These are phyloP conservation scores for Gorsachius goisagi DNA, from an alignment of 2,113 vertebrate genomes.

Conservation along the genomic window DNA sequence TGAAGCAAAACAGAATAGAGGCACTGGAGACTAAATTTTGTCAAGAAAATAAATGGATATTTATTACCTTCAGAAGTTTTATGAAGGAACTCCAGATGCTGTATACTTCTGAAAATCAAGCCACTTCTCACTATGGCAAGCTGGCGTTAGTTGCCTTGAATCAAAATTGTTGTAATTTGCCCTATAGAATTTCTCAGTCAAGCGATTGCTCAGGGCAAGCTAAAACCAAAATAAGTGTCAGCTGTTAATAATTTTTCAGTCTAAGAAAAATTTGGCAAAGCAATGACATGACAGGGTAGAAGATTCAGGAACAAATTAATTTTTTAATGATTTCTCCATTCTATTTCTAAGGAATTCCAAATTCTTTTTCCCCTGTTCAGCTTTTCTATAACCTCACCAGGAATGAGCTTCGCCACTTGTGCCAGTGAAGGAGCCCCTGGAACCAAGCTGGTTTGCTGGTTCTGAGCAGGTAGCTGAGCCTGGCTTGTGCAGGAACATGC, in stretches of 20 bases:
- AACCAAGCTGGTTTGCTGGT: not conserved
- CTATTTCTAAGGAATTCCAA: not conserved
- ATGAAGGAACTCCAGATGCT: not conserved
- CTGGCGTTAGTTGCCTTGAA: not conserved
- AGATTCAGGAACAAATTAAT: not conserved
- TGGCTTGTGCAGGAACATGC: not conserved
- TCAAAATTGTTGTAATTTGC: not conserved
- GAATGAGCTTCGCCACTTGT: not conserved
- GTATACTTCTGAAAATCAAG: not conserved
- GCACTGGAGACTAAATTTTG: not conserved
- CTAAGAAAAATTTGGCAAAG: not conserved
- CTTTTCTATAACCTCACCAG: not conserved
- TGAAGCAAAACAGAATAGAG: not conserved
- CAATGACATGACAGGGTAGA: not conserved
- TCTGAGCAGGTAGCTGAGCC: not conserved
- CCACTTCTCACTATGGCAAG: not conserved
- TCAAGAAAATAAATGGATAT: not conserved
- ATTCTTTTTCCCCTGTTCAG: not conserved
- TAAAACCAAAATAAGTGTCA: not conserved
- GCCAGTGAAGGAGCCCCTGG: not conserved
- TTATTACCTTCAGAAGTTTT: not conserved
- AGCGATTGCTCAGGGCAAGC: not conserved
- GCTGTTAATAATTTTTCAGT: not conserved
- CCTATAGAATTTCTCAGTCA: not conserved
- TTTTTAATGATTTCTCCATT: not conserved